Conservation (phyloP, 2,888 invertebrate genomes). For the Philereme vetulata region DNA sequence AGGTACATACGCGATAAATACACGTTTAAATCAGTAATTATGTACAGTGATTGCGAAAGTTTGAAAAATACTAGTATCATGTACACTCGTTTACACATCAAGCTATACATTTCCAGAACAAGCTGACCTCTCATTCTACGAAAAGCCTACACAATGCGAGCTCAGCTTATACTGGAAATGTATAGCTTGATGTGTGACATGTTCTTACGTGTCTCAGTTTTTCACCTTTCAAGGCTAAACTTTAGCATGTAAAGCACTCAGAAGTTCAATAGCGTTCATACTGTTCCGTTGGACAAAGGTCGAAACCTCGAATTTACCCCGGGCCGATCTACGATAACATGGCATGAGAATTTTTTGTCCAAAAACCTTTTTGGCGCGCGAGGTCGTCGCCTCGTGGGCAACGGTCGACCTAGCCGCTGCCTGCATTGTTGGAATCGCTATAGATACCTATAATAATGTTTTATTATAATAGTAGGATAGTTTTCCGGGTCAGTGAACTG, state of each 20-base stretch:
- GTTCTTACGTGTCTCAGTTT: too few relatives aligned
- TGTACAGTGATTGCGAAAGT: too few relatives aligned
- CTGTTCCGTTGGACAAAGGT: conserved; percentile 28
- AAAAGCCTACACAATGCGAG: too few relatives aligned
- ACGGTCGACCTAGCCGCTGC: conserved; percentile 22
- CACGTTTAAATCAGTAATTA: too few relatives aligned
- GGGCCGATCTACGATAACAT: conserved; percentile 28
- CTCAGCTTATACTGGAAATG: too few relatives aligned
- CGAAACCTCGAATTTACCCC: conserved; percentile 28
- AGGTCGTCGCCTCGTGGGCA: conserved; percentile 30
- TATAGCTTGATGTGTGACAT: too few relatives aligned
- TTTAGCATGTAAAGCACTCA: background rate
- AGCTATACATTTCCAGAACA: too few relatives aligned
- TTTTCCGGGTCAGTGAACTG: conserved; percentile 38
- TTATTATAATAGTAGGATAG: conserved; percentile 23
- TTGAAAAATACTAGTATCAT: too few relatives aligned
- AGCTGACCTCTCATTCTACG: too few relatives aligned
- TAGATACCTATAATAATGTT: conserved; percentile 6
- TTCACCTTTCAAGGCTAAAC: background rate
- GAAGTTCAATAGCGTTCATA: conserved; percentile 26
- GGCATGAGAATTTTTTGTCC: conserved; percentile 37
- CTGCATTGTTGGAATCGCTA: conserved; percentile 25
- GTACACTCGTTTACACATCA: too few relatives aligned
- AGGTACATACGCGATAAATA: too few relatives aligned
- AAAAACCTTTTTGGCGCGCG: conserved; percentile 35